phyloP scores from a whole-genome alignment of 2,113 vertebrate genomes.

The Phalacrocorax carbo region DNA sequence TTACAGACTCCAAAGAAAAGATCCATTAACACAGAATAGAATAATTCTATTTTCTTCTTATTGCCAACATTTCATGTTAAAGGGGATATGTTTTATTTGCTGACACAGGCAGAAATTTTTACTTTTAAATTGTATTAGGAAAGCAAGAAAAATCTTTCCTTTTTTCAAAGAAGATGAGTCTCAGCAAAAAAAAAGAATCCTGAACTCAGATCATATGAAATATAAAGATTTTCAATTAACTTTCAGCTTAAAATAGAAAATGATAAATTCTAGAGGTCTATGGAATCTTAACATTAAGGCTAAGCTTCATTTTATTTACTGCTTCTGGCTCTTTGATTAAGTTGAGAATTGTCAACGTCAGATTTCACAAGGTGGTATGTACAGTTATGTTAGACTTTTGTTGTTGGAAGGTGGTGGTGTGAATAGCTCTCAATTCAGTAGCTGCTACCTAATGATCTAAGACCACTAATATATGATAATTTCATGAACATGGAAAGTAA shows the following conservation, averaged over 20 bases:
- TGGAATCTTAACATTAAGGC: neutral
- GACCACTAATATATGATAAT: neutral
- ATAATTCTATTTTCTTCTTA: neutral
- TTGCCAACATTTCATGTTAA: neutral
- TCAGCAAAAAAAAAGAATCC: neutral
- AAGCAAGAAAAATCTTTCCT: neutral
- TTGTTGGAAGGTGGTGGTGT: neutral
- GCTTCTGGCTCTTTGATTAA: neutral
- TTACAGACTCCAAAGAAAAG: neutral
- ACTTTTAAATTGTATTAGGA: neutral
- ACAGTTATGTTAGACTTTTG: neutral
- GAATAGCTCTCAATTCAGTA: neutral
- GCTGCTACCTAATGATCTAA: neutral
- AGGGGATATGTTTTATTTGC: neutral
- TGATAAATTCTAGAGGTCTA: neutral
- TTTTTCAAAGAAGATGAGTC: neutral
- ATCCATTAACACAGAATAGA: neutral
- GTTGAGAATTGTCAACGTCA: neutral
- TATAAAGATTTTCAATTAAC: neutral
- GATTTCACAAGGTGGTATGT: neutral
- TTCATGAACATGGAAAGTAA: neutral
- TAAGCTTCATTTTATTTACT: neutral
- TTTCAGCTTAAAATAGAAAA: neutral
- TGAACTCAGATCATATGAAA: neutral
- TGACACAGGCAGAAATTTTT: neutral